These are phyloP conservation scores for Cardiocondyla obscurior DNA, from an alignment of 1,140 invertebrate species.

Conservation along the genomic window DNA sequence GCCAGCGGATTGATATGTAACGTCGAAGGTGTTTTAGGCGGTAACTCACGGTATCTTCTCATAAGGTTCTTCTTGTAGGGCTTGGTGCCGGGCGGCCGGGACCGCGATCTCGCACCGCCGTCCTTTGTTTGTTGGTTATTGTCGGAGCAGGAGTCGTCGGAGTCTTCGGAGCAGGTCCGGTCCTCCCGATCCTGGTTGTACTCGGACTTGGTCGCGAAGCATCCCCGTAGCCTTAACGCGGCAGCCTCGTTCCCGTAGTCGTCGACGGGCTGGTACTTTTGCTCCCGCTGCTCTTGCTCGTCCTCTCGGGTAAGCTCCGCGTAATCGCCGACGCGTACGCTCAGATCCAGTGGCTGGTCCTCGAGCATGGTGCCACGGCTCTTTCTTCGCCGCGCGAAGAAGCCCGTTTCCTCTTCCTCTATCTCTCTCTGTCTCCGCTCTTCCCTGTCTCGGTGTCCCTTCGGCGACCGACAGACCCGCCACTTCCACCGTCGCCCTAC, in stretches of 20 bases:
- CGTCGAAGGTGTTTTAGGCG: background rate
- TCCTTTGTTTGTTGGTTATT: slow-evolving; percentile 77
- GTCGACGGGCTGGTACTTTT: slow-evolving; percentile 67
- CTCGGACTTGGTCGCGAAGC: slow-evolving; percentile 69
- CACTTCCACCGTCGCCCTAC: slow-evolving; percentile 5
- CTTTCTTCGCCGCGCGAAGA: slow-evolving; percentile 1
- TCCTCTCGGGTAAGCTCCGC: slow-evolving; percentile 74
- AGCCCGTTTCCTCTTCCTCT: background rate
- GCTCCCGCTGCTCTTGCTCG: slow-evolving; percentile 63
- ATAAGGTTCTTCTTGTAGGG: slow-evolving; percentile 95
- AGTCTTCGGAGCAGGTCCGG: slow-evolving; percentile 88
- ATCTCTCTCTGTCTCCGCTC: background rate
- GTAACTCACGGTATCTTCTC: slow-evolving; percentile 93
- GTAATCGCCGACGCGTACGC: slow-evolving; percentile 80
- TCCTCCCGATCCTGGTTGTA: slow-evolving; percentile 83
- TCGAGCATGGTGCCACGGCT: slow-evolving; percentile 77
- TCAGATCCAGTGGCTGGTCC: slow-evolving; percentile 82
- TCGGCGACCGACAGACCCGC: slow-evolving; percentile 11
- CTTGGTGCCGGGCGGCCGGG: slow-evolving; percentile 85
- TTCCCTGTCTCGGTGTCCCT: background rate
- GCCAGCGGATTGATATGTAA: too few species aligned
- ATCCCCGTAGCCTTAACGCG: slow-evolving; percentile 70
- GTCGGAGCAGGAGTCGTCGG: slow-evolving; percentile 89
- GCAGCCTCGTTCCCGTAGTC: slow-evolving; percentile 73
- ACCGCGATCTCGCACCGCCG: slow-evolving; percentile 73